phyloP scores from a whole-genome alignment of 37 sponge, comb jelly and placozoan genomes.

The Crambe crambe region DNA sequence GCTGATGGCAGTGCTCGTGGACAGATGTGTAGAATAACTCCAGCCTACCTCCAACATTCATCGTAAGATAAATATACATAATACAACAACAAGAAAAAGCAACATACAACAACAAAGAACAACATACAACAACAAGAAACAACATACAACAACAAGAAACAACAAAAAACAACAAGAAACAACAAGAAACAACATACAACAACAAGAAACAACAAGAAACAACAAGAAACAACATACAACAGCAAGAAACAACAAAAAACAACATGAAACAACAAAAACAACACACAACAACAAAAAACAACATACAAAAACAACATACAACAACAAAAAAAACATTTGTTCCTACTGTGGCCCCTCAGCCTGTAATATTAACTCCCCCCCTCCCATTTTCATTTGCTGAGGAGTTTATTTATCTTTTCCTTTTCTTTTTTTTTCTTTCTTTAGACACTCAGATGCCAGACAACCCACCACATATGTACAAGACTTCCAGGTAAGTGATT shows the following conservation, averaged over 20 bases:
- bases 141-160: neutral
- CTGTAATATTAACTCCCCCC: too few relatives aligned
- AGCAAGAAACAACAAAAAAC: neutral
- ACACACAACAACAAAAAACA: too few relatives aligned
- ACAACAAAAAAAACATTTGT: too few relatives aligned
- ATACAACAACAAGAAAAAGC: neutral
- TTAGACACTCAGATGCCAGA: conserved; percentile 45
- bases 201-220: neutral
- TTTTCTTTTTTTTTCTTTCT: neutral
- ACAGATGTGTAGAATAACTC: conserved; percentile 81
- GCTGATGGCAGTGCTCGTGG: conserved; percentile 67
- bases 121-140: neutral
- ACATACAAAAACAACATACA: too few relatives aligned
- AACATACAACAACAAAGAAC: neutral
- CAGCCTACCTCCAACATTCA: conserved; percentile 56
- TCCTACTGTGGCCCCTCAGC: too few relatives aligned
- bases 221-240: neutral
- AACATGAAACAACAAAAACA: neutral
- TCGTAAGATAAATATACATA: conserved; percentile 21
- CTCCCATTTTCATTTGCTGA: too few relatives aligned
- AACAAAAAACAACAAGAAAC: neutral
- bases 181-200: neutral
- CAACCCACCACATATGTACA: conserved; percentile 70
- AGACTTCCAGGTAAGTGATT: conserved; percentile 70
- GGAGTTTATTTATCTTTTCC: neutral